Evolutionary conservation across 2,113 vertebrate species (phyloP).

Genomic region (Brachirus orientalis): DNA sequence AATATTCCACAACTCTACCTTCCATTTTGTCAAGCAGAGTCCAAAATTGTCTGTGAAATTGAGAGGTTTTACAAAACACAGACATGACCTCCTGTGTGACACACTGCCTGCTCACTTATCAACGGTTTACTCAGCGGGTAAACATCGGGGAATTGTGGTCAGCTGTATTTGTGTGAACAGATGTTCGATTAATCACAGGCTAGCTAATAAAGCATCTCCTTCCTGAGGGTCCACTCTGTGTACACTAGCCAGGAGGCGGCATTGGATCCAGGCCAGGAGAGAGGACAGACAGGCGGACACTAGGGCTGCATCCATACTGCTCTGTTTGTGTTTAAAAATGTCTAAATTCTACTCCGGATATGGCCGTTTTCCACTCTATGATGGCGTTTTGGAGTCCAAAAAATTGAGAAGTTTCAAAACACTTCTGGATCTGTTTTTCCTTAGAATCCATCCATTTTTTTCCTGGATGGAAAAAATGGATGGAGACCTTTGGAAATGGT

Average conservation of each 20-base stretch:
- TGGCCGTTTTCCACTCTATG: too few species aligned
- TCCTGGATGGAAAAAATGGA: too few species aligned
- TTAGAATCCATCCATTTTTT: too few species aligned
- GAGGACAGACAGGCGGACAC: conserved; percentile 52
- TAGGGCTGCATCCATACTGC: not conserved
- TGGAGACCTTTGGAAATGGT: too few species aligned
- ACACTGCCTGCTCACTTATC: conserved; percentile 60
- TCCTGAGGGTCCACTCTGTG: conserved; percentile 62
- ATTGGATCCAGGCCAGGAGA: conserved; percentile 64
- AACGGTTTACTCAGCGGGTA: conserved; percentile 72
- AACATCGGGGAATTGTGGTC: conserved; percentile 76
- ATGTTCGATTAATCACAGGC: conserved; percentile 79
- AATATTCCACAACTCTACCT: conserved; percentile 12
- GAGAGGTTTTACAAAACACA: conserved; percentile 22
- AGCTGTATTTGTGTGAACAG: conserved; percentile 71
- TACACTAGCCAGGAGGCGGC: conserved; percentile 48
- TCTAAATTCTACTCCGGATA: too few species aligned
- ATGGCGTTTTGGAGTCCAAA: too few species aligned
- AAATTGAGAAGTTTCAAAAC: too few species aligned
- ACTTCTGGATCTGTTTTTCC: too few species aligned
- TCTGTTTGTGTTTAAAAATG: not conserved
- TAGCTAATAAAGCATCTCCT: conserved; percentile 73
- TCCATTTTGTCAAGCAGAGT: conserved; percentile 32
- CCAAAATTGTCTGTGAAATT: conserved; percentile 5
- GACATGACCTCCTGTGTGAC: conserved; percentile 53